Base-by-base conservation (phyloP, 2,797 vertebrate species). In the Macropus fuliginosus region DNA sequence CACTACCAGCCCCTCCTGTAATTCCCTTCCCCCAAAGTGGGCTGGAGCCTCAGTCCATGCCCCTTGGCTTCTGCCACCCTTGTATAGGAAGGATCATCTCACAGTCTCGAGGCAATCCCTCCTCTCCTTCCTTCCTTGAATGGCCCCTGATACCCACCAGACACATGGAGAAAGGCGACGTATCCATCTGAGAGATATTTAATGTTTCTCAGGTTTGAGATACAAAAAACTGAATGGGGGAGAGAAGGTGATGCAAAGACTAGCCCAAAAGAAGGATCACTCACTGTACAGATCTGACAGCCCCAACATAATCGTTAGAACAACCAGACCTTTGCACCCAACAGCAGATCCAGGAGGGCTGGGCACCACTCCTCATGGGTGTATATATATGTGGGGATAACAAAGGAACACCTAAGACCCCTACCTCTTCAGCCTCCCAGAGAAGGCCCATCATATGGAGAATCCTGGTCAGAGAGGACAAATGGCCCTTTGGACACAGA, bases 141-240 rank as follows among this genome's bases (percentile, higher is more conserved):
- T 16, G 13, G 31, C 27, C 81, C 57, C n/a, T 34, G 66, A 40
- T 90, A 90, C 13, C 11, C 62, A 24, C 31, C 46, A 94, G 90
- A 96, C 93, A 97, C 92, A 93, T 46, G 55, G 91, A 97, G 89
- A 94, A 34, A 56, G 92, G 93, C 94, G 91, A 94, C 56, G 5
- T 55, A 92, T 95, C 91, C 96, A 97, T 96, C 92, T 34, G 55
- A 96, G 92, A 95, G 91, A 94, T 93, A 46, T 98, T 98, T 98
- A 97, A 97, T 98, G 55, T 94, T 46, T 97, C 94, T 97, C 93
- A 92, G 14, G 92, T 62, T 95, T 55, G 96, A 96, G 96, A 66
- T 97, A 97, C 92, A 97, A 96, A 97, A 97, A 62, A 97, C 91
- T 95, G 91, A 87, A 27, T 87, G 8, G 40, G 18, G 24, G 40